Percentiles rank a stretch among this genome's conserved stretches.
Conservation (phyloP, 2,888 invertebrate species). For the Oxystoma pomonae region DNA sequence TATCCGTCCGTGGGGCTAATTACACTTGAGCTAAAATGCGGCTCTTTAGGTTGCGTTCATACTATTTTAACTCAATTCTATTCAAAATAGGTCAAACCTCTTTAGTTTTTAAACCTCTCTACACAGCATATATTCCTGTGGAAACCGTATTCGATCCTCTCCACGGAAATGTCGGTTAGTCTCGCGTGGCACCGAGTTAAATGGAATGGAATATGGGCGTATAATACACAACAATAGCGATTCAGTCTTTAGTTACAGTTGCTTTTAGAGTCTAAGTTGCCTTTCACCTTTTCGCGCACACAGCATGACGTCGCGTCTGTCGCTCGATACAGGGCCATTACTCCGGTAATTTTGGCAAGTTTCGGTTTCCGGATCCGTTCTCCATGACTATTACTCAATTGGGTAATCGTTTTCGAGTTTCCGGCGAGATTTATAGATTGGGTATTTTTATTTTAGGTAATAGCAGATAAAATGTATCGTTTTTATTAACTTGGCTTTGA, state of each 20-base stretch:
- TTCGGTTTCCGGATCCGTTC: neutral
- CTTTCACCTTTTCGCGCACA: neutral
- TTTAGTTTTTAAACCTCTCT: no score
- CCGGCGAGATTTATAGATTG: neutral
- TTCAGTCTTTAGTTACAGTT: neutral
- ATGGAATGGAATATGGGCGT: neutral
- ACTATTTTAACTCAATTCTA: no score
- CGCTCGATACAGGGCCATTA: neutral
- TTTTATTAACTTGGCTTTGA: no score
- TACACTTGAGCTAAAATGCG: no score
- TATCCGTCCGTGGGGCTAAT: no score
- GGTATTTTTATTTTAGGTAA: neutral
- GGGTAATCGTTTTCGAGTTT: neutral
- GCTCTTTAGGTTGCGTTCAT: no score
- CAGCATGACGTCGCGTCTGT: neutral
- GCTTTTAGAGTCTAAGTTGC: neutral
- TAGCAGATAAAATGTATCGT: no score
- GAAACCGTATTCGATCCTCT: neutral
- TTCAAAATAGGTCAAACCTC: no score
- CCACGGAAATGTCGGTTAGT: neutral
- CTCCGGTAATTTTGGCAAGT: neutral
- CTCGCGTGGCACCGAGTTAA: neutral
- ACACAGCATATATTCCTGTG: neutral
- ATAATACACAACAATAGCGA: neutral
- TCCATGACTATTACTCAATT: neutral